Evolutionary conservation across 2,797 vertebrate species (phyloP).

Genomic region (Scarus forsteni): DNA sequence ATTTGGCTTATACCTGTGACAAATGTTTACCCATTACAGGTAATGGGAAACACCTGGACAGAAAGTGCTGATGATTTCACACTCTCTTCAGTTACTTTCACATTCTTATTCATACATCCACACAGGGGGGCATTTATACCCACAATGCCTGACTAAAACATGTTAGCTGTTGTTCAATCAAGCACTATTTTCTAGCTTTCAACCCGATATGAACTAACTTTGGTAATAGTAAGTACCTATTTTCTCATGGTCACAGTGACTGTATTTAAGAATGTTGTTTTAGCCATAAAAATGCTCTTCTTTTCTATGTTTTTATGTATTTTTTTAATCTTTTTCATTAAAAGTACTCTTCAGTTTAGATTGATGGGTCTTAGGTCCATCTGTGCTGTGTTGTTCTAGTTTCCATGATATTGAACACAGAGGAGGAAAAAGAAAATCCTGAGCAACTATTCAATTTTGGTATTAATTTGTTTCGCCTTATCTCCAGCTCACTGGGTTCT

Average conservation of each 20-base stretch:
- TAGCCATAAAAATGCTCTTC: no score
- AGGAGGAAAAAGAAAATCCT: no score
- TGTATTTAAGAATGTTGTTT: rapidly evolving
- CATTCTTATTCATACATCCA: not conserved
- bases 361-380: no score
- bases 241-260: not conserved
- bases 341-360: no score
- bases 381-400: no score
- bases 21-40: not conserved
- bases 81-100: not conserved
- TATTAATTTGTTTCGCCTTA: not conserved
- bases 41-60: not conserved
- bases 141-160: slow-evolving; percentile 93
- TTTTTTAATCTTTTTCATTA: no score
- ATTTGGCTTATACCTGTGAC: no score
- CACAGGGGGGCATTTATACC: slow-evolving; percentile 87
- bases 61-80: not conserved
- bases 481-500: not conserved
- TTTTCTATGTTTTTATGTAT: not conserved
- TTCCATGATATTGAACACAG: no score
- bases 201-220: rapidly evolving
- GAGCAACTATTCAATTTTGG: not conserved
- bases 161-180: slow-evolving; percentile 74
- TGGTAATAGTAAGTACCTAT: slow-evolving; percentile 91
- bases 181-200: slow-evolving; percentile 28